A percentile compares a stretch with the other conserved stretches of the same genome.
Evolutionary conservation across 2,888 invertebrate genomes (phyloP).

Genomic region (Chymomyza caudatula): DNA sequence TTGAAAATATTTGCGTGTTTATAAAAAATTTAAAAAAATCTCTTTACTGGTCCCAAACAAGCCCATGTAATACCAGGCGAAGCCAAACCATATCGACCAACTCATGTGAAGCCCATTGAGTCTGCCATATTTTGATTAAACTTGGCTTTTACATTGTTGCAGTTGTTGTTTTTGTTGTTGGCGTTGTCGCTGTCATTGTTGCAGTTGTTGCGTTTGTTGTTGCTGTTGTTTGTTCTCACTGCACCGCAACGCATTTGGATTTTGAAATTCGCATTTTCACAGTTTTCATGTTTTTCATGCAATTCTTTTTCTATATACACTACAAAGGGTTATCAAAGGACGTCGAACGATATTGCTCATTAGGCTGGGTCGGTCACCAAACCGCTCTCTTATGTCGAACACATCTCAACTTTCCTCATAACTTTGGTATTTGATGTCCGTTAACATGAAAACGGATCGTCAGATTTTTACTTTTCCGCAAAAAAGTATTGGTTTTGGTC

Average conservation of each 20-base stretch:
- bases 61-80: slow-evolving; percentile 17
- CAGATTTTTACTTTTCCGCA: too few relatives aligned
- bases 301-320: slow-evolving; percentile 18
- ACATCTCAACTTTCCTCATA: too few relatives aligned
- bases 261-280: slow-evolving; percentile 40
- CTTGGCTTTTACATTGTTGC: slow-evolving; percentile 62
- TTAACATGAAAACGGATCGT: too few relatives aligned
- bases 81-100: slow-evolving; percentile 19
- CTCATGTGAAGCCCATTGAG: slow-evolving; percentile 12
- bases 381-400: too few relatives aligned
- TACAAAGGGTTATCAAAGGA: too few relatives aligned
- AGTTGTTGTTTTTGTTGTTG: slow-evolving; percentile 14
- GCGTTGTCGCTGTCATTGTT: slow-evolving; percentile 20
- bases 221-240: slow-evolving; percentile 23
- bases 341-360: too few relatives aligned
- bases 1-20: slow-evolving; percentile 62
- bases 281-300: neutral
- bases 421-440: too few relatives aligned
- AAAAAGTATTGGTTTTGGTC: too few relatives aligned
- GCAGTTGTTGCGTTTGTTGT: slow-evolving; percentile 4
- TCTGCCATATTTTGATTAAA: slow-evolving; percentile 59
- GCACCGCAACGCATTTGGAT: slow-evolving; percentile 43
- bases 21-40: slow-evolving; percentile 63
- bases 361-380: too few relatives aligned
- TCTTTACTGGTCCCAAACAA: slow-evolving; percentile 13